These are phyloP conservation scores for Harpalus rufipes DNA, from an alignment of 2,888 invertebrate genomes.

Conservation along the genomic window DNA sequence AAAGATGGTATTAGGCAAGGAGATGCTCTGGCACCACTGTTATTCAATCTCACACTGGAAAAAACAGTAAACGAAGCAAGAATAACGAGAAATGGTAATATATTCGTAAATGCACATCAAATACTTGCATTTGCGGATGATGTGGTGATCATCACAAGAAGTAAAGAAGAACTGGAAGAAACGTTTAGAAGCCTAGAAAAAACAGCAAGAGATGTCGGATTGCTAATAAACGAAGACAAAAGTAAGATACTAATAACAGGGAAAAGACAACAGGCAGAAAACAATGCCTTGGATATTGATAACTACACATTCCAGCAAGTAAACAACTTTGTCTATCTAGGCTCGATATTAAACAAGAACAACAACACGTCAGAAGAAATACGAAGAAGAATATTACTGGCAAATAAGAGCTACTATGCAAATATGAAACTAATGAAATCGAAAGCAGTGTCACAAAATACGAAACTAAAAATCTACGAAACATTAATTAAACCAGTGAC, in stretches of 20 bases:
- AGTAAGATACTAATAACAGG: conserved; percentile 38
- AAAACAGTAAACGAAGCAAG: conserved; percentile 46
- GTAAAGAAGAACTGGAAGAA: conserved; percentile 42
- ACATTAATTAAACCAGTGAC: conserved; percentile 42
- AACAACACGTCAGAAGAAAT: conserved; percentile 55
- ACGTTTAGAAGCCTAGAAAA: conserved; percentile 36
- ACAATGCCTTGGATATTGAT: conserved; percentile 9
- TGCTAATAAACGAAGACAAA: conserved; percentile 15
- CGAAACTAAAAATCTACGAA: conserved; percentile 20
- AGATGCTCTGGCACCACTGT: conserved; percentile 31
- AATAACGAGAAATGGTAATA: conserved; percentile 29
- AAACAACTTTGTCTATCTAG: conserved; percentile 38
- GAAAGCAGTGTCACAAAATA: conserved; percentile 46
- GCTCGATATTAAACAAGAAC: conserved; percentile 23
- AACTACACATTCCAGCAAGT: conserved; percentile 31
- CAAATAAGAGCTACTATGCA: conserved; percentile 32
- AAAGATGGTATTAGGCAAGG: conserved; percentile 32
- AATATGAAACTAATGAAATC: conserved; percentile 46
- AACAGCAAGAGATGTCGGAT: conserved; percentile 18
- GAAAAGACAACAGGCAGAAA: conserved; percentile 31
- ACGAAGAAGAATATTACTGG: conserved; percentile 25
- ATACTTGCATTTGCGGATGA: too few species aligned
- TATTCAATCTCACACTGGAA: conserved; percentile 38
- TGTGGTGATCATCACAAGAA: too few species aligned
- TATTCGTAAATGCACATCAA: too few species aligned